Conservation (phyloP, 2,113 vertebrate genomes). For the Talpa occidentalis region DNA sequence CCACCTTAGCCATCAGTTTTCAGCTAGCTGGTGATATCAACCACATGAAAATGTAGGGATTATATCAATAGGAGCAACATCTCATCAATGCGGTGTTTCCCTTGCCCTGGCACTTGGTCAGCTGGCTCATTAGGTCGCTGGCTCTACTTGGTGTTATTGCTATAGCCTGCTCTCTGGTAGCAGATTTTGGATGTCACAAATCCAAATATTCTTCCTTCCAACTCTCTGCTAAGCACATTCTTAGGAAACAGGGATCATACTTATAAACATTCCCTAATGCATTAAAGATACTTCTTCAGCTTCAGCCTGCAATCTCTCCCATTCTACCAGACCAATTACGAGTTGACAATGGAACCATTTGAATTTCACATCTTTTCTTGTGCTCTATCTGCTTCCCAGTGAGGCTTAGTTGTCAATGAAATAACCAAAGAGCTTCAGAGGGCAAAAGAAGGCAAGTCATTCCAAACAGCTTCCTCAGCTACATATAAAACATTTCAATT, state of each 20-base stretch:
- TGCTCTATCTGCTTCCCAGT: not conserved
- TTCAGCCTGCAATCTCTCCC: not conserved
- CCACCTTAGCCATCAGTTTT: not conserved
- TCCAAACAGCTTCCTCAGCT: not conserved
- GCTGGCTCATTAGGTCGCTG: not conserved
- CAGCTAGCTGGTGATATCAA: not conserved
- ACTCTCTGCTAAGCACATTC: not conserved
- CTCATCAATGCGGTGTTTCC: not conserved
- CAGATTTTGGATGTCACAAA: not conserved
- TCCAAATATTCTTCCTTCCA: not conserved
- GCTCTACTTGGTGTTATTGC: not conserved
- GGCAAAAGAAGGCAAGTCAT: not conserved
- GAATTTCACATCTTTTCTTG: not conserved
- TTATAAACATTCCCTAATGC: not conserved
- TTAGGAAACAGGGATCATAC: not conserved
- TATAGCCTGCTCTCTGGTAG: not conserved
- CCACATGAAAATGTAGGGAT: not conserved
- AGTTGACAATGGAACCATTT: not conserved
- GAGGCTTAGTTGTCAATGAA: constrained; percentile 10
- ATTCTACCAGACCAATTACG: not conserved
- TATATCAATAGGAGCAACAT: not conserved
- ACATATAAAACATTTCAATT: constrained; percentile 14
- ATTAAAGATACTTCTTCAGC: not conserved
- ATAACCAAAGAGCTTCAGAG: not conserved
- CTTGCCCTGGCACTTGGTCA: not conserved